These are phyloP conservation scores for Pyrgilauda ruficollis DNA, from an alignment of 2,113 vertebrate species.

Conservation along the genomic window DNA sequence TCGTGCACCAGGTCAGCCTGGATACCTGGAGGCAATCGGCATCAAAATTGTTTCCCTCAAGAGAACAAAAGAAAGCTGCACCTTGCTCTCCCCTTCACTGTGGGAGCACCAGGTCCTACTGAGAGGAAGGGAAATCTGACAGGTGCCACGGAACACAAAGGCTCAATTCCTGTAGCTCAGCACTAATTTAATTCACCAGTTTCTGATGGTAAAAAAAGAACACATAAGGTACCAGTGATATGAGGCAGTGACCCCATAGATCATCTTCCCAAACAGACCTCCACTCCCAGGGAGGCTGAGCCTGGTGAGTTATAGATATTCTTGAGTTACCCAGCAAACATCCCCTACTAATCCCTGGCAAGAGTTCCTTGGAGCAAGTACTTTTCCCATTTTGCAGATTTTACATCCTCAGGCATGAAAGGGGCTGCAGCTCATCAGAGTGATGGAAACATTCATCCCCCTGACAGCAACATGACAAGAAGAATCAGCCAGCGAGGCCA, in stretches of 20 bases:
- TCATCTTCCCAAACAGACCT: not conserved
- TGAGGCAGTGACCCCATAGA: not conserved
- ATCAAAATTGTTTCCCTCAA: not conserved
- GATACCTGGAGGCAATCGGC: no score
- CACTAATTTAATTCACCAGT: not conserved
- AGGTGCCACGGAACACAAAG: not conserved
- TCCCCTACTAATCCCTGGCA: not conserved
- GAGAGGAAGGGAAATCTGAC: not conserved
- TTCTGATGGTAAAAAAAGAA: not conserved
- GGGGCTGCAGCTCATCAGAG: not conserved
- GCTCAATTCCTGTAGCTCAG: not conserved
- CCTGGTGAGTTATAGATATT: not conserved
- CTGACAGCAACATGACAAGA: not conserved
- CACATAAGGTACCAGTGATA: not conserved
- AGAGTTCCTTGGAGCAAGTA: not conserved
- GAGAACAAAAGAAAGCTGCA: not conserved
- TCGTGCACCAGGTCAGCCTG: not conserved
- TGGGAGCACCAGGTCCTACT: not conserved
- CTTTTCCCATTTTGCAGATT: not conserved
- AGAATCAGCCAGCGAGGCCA: fast-evolving
- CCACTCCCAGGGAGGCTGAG: not conserved
- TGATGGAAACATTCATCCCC: not conserved
- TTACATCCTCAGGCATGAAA: not conserved
- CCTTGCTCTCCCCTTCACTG: not conserved
- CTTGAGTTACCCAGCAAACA: not conserved